phyloP scores from a whole-genome alignment of 1,140 invertebrate species.

The Cotesia vestalis region DNA sequence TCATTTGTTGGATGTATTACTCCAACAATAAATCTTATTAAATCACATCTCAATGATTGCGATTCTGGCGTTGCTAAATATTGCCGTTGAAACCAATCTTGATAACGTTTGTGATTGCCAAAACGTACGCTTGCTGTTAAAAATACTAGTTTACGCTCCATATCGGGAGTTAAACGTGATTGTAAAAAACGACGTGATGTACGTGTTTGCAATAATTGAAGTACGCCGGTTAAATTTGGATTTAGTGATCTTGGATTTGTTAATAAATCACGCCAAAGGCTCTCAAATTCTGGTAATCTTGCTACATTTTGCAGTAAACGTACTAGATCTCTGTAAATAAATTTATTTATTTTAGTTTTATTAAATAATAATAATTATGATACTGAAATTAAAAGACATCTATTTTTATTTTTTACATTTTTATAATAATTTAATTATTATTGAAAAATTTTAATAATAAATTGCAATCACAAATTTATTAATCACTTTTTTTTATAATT shows the following conservation, averaged over 20 bases:
- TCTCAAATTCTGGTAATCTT: constrained; percentile 92
- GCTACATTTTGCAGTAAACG: constrained; percentile 94
- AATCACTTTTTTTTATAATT: no score
- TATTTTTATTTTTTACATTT: no score
- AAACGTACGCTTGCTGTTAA: constrained; percentile 92
- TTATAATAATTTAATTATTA: no score
- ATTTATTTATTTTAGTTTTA: not conserved
- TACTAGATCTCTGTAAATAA: constrained; percentile 80
- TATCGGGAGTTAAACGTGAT: constrained; percentile 92
- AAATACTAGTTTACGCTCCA: constrained; percentile 95
- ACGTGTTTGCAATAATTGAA: constrained; percentile 87
- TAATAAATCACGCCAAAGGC: constrained; percentile 91
- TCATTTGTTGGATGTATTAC: constrained; percentile 98
- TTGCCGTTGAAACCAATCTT: constrained; percentile 98
- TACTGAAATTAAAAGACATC: no score
- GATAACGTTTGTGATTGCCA: constrained; percentile 97
- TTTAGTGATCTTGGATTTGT: constrained; percentile 85
- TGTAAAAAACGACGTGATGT: constrained; percentile 92
- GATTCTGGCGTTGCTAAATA: constrained; percentile 97
- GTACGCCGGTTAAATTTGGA: constrained; percentile 85
- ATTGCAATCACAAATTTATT: no score
- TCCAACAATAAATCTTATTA: constrained; percentile 97
- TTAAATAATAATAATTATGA: no score
- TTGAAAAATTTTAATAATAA: no score
- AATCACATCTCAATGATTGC: constrained; percentile 92